These are phyloP conservation scores for Macrosoma leucophasiata DNA, from an alignment of 2,888 invertebrate genomes.

Conservation along the genomic window DNA sequence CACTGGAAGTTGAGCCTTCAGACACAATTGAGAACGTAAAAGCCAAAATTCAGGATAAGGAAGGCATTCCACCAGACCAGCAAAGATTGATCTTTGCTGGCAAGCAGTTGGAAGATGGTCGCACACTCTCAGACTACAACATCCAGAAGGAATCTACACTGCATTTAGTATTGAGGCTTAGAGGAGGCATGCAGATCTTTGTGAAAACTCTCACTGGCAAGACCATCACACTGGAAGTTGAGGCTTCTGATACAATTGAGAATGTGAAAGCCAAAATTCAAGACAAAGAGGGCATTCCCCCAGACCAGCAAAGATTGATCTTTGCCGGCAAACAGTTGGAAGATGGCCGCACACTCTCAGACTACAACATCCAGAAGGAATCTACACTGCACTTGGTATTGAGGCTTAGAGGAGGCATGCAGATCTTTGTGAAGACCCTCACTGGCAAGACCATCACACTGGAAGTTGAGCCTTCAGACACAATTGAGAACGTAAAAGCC, in stretches of 20 bases:
- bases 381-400: too few species aligned
- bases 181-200: slow-evolving; percentile 38
- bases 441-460: too few species aligned
- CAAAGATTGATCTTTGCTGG: too few species aligned
- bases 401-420: too few species aligned
- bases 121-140: slow-evolving; percentile 34
- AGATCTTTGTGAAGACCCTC: too few species aligned
- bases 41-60: slow-evolving; percentile 75
- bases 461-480: too few species aligned
- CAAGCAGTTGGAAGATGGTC: slow-evolving; percentile 37
- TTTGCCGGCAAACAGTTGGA: too few species aligned
- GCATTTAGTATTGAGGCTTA: slow-evolving; percentile 30
- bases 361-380: too few species aligned
- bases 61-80: too few species aligned
- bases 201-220: slow-evolving; percentile 36
- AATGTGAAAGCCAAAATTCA: too few species aligned
- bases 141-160: slow-evolving; percentile 36
- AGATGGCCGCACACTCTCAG: too few species aligned
- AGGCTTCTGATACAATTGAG: slow-evolving; percentile 34
- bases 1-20: slow-evolving; percentile 73
- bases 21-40: slow-evolving; percentile 79
- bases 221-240: slow-evolving; percentile 34
- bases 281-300: too few species aligned
- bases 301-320: slow-evolving; percentile 36
- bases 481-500: slow-evolving; percentile 29